Evolutionary conservation across 2,113 vertebrate species (phyloP).

Genomic region (Galeopterus variegatus): DNA sequence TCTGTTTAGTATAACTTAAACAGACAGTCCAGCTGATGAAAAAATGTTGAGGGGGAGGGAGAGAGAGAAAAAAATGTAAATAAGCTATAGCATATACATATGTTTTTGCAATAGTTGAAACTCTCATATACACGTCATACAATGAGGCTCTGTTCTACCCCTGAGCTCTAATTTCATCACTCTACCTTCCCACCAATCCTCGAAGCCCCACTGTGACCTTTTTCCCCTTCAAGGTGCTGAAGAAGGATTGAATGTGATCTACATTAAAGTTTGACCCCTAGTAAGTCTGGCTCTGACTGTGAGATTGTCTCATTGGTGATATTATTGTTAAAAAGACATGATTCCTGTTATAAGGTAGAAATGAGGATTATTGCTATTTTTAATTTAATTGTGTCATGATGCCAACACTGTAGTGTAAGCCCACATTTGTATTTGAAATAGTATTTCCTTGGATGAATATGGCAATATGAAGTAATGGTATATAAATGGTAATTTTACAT

Average conservation of each 20-base stretch:
- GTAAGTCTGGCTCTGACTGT: not conserved
- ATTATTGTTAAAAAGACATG: not conserved
- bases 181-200: not conserved
- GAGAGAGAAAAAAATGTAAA: not conserved
- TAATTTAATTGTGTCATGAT: not conserved
- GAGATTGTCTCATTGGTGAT: not conserved
- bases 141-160: not conserved
- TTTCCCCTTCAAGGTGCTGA: not conserved
- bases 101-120: not conserved
- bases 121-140: not conserved
- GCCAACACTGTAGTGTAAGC: not conserved
- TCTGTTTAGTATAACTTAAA: constrained; percentile 17
- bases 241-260: not conserved
- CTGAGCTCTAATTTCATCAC: not conserved
- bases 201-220: not conserved
- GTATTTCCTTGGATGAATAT: not conserved
- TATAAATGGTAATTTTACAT: not conserved
- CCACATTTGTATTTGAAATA: not conserved
- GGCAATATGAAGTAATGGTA: not conserved
- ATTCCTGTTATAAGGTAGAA: not conserved
- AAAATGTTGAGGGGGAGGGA: not conserved
- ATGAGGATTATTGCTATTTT: constrained; percentile 11
- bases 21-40: not conserved
- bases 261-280: not conserved
- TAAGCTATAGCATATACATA: not conserved